Evolutionary conservation across 2,888 invertebrate species (phyloP).

Genomic region (Synanthedon andrenaeformis): DNA sequence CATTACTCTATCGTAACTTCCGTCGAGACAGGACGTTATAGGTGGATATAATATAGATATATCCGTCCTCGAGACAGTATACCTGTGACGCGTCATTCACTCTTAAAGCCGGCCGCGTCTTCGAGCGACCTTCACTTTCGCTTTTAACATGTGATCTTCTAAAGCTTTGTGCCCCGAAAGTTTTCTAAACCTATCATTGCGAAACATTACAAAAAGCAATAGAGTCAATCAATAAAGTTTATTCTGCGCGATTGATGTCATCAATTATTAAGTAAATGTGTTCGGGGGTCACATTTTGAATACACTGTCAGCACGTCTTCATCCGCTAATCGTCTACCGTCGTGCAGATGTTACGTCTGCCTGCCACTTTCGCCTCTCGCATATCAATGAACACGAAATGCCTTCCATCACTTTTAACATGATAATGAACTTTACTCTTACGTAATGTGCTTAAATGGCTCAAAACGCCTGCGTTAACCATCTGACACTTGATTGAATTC

Average conservation of each 20-base stretch:
- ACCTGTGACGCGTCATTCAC: neutral
- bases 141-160: slow-evolving; percentile 13
- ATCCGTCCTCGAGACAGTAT: neutral
- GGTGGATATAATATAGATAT: too few species aligned
- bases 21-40: neutral
- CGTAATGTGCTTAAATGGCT: neutral
- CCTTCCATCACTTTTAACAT: slow-evolving; percentile 8
- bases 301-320: slow-evolving; percentile 4
- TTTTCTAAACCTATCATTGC: neutral
- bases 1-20: neutral
- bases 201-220: neutral
- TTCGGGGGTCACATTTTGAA: neutral
- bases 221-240: neutral
- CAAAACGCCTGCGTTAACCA: neutral
- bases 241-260: slow-evolving; percentile 1
- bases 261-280: slow-evolving; percentile 1
- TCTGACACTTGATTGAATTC: too few species aligned
- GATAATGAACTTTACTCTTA: slow-evolving; percentile 1
- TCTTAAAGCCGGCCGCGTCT: slow-evolving; percentile 12
- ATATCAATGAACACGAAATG: slow-evolving; percentile 13
- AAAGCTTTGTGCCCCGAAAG: neutral
- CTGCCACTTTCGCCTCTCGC: slow-evolving; percentile 23
- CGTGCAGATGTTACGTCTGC: slow-evolving; percentile 14
- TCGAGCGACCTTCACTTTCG: slow-evolving; percentile 38
- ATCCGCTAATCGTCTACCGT: slow-evolving; percentile 4